Base-by-base conservation (phyloP, 1,140 invertebrate genomes). In the Anoplolepis gracilipes region DNA sequence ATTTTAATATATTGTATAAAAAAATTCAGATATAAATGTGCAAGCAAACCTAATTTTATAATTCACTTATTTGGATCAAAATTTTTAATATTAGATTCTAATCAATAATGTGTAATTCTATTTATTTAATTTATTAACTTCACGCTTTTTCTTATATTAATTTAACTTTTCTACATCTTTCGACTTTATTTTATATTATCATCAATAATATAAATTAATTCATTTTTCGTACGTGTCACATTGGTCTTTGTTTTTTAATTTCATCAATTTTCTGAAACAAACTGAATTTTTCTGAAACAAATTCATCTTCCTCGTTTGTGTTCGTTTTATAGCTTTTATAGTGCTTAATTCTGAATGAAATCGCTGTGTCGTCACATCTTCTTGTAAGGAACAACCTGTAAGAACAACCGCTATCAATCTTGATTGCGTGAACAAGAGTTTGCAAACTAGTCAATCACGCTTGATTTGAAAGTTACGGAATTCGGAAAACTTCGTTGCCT, bases 401-500 rank as follows among this genome's bases (percentile, higher is more conserved):
- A 49, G 57, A 85, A 89, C 85, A 87, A 87, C 57, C 19, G 10
- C 57, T 70, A 90, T 89, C 85, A 90, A 90, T 90, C 88, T 79
- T 53, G 22, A 49, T 16, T 22, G 30, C 36, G 53, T 64, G 49
- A 87, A 84, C 85, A 49, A 86, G 53, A 90, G 77, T 88, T 85
- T 59, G 55, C 55, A 57, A 84, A 76, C 42, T 46, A 25, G 22
- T 76, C 42, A 72, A 75, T 84, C 72, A 22, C 28, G 30, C 25
- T 42, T 69, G 72, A 84, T 84, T 53, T 64, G 22, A 76, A 77
- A 84, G 42, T 33, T 77, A n/a, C 57, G 81, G 72, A 76, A 57
- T 8, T 39, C 7, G 13, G 30, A 33, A 13, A 22, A 6, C n/a
- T 10, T 57, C 16, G 19, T 57, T 81, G 61, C 16, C 69, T 65